phyloP scores from a whole-genome alignment of 2,797 vertebrate species.

The Scyliorhinus canicula region DNA sequence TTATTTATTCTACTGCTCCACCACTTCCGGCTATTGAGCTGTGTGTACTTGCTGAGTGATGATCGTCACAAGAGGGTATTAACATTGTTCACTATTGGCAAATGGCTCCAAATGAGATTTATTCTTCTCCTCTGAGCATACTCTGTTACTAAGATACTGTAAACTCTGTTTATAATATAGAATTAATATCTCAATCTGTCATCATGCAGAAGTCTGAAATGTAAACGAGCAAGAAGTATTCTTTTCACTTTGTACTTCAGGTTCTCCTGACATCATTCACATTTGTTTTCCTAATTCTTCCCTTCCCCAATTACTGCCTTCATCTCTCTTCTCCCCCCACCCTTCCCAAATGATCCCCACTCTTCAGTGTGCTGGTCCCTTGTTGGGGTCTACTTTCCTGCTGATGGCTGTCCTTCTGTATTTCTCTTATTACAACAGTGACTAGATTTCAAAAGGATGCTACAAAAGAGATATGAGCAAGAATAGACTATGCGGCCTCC shows the following conservation, averaged over 20 bases:
- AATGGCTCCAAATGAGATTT: not conserved
- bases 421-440: not conserved
- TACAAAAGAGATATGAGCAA: not conserved
- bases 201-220: conserved; percentile 15
- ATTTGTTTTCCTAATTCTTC: not conserved
- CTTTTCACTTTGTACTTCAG: not conserved
- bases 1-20: no score
- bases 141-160: not conserved
- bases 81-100: not conserved
- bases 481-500: not conserved
- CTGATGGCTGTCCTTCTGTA: not conserved
- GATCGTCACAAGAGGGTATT: not conserved
- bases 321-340: no score
- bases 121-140: not conserved
- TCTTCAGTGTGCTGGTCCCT: not conserved
- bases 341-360: not conserved
- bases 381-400: not conserved
- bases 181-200: not conserved
- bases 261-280: not conserved
- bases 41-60: not conserved
- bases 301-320: no score
- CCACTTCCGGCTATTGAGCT: not conserved
- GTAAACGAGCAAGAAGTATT: not conserved
- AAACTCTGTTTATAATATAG: conserved; percentile 3
- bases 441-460: not conserved